Percentiles rank a stretch among this genome's conserved stretches.
These are phyloP conservation scores for Dasysyrphus tricinctus DNA, from an alignment of 2,888 invertebrate species.

Conservation along the genomic window DNA sequence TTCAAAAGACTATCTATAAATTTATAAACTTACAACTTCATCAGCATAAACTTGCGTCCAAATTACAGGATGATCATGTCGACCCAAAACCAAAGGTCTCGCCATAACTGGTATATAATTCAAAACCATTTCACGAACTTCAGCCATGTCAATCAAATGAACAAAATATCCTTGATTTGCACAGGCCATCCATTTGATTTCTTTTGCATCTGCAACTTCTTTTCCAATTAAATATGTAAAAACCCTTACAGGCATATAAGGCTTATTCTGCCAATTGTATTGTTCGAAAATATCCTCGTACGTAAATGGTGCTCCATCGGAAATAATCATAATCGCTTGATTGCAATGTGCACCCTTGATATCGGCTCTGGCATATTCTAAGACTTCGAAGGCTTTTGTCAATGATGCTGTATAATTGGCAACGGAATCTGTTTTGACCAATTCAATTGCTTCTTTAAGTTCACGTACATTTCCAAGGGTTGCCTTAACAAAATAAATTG, in stretches of 20 bases:
- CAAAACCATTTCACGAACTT: slow-evolving; percentile 97
- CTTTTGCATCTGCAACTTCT: slow-evolving; percentile 95
- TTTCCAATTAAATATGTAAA: slow-evolving; percentile 99
- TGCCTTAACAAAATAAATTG: slow-evolving; percentile 85
- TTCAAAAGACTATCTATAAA: neutral
- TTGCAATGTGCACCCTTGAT: slow-evolving; percentile 90
- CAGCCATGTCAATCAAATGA: slow-evolving; percentile 97
- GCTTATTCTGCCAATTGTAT: slow-evolving; percentile 92
- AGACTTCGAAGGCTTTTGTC: slow-evolving; percentile 93
- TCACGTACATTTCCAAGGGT: slow-evolving; percentile 93
- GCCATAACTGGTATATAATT: slow-evolving; percentile 99
- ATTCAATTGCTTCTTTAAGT: slow-evolving; percentile 91
- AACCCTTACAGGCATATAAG: slow-evolving; percentile 94
- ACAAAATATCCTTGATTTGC: slow-evolving; percentile 98
- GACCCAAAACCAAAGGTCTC: slow-evolving; percentile 94
- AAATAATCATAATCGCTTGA: slow-evolving; percentile 98
- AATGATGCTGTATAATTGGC: slow-evolving; percentile 97
- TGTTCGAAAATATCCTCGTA: slow-evolving; percentile 95
- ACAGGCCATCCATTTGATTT: slow-evolving; percentile 99
- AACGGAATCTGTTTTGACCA: slow-evolving; percentile 92
- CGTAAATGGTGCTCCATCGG: slow-evolving; percentile 98
- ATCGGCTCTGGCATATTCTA: slow-evolving; percentile 87
- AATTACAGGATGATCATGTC: slow-evolving; percentile 93
- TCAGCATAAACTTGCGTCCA: slow-evolving; percentile 99
- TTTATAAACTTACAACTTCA: slow-evolving; percentile 87